Percentiles rank a stretch among this genome's conserved stretches.
Conservation (phyloP, 2,797 vertebrate species). For the Micromesistius poutassou region DNA sequence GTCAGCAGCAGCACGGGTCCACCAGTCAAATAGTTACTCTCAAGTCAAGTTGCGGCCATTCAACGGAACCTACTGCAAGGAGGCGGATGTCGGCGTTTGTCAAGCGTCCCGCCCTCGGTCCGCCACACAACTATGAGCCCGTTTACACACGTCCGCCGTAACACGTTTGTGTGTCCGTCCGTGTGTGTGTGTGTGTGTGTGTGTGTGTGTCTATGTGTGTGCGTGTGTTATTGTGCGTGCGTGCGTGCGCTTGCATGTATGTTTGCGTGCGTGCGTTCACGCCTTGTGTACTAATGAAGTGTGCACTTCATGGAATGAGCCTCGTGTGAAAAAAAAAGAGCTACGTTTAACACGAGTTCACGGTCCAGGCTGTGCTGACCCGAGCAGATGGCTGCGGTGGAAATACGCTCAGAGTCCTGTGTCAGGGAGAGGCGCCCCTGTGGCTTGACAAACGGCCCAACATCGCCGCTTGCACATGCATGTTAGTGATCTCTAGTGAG, state of each 20-base stretch:
- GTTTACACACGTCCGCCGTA: conserved; percentile 42
- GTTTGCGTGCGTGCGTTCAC: not conserved
- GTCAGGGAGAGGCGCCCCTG: conserved; percentile 42
- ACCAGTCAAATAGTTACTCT: conserved; percentile 75
- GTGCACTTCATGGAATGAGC: not conserved
- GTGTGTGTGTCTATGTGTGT: not conserved
- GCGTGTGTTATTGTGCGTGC: not conserved
- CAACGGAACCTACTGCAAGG: conserved; percentile 75
- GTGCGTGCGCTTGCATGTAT: not conserved
- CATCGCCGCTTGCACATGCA: conserved; percentile 78
- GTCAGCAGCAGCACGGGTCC: conserved; percentile 71
- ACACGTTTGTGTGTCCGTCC: conserved; percentile 2
- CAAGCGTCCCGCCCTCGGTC: conserved; percentile 61
- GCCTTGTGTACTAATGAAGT: not conserved
- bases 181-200: not conserved
- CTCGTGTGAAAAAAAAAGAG: conserved; percentile 3
- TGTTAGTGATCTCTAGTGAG: conserved; percentile 77
- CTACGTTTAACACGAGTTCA: too few species aligned
- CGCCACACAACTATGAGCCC: conserved; percentile 45
- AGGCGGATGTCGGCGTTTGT: conserved; percentile 72
- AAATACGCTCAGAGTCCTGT: conserved; percentile 56
- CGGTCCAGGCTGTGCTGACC: too few species aligned
- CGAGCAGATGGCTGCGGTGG: conserved; percentile 20
- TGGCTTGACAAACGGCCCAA: conserved; percentile 71
- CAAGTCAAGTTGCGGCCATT: conserved; percentile 83